These are phyloP conservation scores for Chaetoderma sp. DNA, from an alignment of 2,888 invertebrate species.

Conservation along the genomic window DNA sequence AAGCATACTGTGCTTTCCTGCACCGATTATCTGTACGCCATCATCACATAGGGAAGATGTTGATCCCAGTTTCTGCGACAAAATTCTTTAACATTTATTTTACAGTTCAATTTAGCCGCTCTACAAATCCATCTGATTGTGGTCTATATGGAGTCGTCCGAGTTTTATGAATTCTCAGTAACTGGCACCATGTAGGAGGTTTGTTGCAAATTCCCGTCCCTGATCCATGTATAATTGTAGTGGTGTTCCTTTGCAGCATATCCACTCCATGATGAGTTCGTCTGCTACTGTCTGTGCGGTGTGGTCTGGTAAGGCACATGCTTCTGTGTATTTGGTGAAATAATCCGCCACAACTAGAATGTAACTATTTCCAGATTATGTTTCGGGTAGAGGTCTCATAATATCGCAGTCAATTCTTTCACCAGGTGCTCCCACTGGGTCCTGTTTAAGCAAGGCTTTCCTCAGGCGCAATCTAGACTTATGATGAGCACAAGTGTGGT, in stretches of 20 bases:
- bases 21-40: slow-evolving; percentile 1
- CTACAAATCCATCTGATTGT: slow-evolving; percentile 11
- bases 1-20: not conserved
- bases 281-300: slow-evolving; percentile 31
- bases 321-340: slow-evolving; percentile 31
- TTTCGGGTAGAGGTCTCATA: too few species aligned
- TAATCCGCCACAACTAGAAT: slow-evolving; percentile 29
- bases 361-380: slow-evolving; percentile 17
- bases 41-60: too few species aligned
- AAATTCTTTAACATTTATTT: too few species aligned
- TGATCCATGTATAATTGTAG: slow-evolving; percentile 14
- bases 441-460: slow-evolving; percentile 6
- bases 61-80: too few species aligned
- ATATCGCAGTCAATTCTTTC: not conserved
- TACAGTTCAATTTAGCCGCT: slow-evolving; percentile 9
- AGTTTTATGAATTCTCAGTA: slow-evolving; percentile 6
- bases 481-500: not conserved
- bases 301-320: slow-evolving; percentile 26
- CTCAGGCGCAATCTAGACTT: not conserved
- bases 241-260: slow-evolving; percentile 18
- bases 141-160: slow-evolving; percentile 14
- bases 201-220: slow-evolving; percentile 1
- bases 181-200: not conserved
- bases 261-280: slow-evolving; percentile 20
- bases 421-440: slow-evolving; percentile 3